These are phyloP conservation scores for Hylomyscus alleni DNA, from an alignment of 2,797 vertebrate genomes.

Conservation along the genomic window DNA sequence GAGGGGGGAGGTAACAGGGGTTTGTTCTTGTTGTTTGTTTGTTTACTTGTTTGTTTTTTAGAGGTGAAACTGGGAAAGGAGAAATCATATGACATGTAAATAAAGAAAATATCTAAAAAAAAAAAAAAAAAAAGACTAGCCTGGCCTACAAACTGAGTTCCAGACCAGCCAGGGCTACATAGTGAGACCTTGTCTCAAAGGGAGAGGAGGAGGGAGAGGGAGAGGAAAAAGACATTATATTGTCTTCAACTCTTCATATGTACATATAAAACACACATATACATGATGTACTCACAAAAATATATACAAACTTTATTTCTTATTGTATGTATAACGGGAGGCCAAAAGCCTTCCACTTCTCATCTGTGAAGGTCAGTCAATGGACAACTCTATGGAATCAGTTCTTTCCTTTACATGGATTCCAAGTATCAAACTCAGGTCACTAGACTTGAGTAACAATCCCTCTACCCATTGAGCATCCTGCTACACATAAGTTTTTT, in stretches of 20 bases:
- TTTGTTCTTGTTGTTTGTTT: too few relatives aligned
- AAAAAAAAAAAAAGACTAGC: too few relatives aligned
- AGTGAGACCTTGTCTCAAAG: background rate
- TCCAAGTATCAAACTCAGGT: background rate
- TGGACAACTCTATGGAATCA: background rate
- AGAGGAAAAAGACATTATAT: conserved; percentile 9
- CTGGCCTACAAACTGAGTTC: background rate
- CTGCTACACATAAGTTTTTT: background rate
- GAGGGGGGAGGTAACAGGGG: too few relatives aligned
- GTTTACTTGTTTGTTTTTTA: too few relatives aligned
- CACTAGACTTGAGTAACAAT: background rate
- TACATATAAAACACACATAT: background rate
- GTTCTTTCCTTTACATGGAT: background rate
- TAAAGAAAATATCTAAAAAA: too few relatives aligned
- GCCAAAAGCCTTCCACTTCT: background rate
- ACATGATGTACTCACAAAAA: background rate
- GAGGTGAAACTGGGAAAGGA: too few relatives aligned
- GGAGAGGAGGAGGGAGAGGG: background rate
- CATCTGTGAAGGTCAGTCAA: background rate
- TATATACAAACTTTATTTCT: background rate
- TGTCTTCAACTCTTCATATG: conserved; percentile 50
- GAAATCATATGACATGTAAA: too few relatives aligned
- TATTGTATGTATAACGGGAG: background rate
- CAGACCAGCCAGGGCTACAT: background rate
- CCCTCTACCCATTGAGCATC: background rate